phyloP scores from a whole-genome alignment of 2,113 vertebrate species.

The Heterotilapia buettikoferi region DNA sequence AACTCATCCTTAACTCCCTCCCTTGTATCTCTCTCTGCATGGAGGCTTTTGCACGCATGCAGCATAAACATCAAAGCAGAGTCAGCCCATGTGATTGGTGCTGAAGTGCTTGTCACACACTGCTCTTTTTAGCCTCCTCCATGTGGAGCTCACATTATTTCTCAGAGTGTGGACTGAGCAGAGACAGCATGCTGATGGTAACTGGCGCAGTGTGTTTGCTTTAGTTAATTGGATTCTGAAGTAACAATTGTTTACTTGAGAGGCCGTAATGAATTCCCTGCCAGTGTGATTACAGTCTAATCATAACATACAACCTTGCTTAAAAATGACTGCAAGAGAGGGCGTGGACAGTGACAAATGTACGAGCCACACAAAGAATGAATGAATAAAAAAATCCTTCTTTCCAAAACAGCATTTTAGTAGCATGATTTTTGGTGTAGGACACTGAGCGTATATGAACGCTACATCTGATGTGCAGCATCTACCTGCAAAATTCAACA shows the following conservation, averaged over 20 bases:
- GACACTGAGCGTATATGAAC: background rate
- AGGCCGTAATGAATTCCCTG: slow-evolving; percentile 25
- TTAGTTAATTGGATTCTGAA: slow-evolving; percentile 60
- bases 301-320: slow-evolving; percentile 11
- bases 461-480: background rate
- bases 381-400: background rate
- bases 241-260: slow-evolving; percentile 49
- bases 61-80: slow-evolving; percentile 31
- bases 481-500: background rate
- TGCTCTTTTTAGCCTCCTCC: slow-evolving; percentile 30
- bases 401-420: background rate
- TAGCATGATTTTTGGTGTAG: background rate
- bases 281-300: slow-evolving; percentile 16
- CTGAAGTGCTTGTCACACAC: background rate
- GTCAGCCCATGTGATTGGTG: slow-evolving; percentile 4
- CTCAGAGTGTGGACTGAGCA: background rate
- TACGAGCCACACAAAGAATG: background rate
- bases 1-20: slow-evolving; percentile 9
- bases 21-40: background rate
- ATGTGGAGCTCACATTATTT: slow-evolving; percentile 2
- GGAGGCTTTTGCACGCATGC: background rate
- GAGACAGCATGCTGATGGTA: slow-evolving; percentile 27
- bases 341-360: background rate
- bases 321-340: background rate
- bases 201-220: slow-evolving; percentile 44